phyloP scores from a whole-genome alignment of 2,113 vertebrate genomes.

The Bostrychus sinensis region DNA sequence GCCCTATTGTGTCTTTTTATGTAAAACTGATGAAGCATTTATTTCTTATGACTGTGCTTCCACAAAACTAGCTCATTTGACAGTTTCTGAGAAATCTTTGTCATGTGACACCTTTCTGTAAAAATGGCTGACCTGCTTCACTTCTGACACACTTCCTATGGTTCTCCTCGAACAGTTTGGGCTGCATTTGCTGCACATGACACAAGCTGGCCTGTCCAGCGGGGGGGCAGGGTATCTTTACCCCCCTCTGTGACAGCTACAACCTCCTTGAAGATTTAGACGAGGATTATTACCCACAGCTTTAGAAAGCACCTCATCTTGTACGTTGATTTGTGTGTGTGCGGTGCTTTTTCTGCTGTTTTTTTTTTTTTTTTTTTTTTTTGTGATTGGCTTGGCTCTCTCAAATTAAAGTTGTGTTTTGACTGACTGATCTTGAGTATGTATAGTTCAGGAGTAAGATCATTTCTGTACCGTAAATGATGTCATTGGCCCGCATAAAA shows the following conservation, averaged over 20 bases:
- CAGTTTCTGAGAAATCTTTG: conserved; percentile 60
- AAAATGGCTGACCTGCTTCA: conserved; percentile 1
- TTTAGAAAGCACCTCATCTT: conserved; percentile 50
- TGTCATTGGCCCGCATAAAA: background rate
- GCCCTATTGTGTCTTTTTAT: background rate
- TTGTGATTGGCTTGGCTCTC: conserved; percentile 43
- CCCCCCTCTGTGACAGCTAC: conserved; percentile 55
- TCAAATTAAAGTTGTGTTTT: conserved; percentile 54
- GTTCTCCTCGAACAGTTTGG: conserved; percentile 76
- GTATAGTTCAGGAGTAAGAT: conserved; percentile 28
- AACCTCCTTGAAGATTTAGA: conserved; percentile 53
- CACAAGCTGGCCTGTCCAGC: conserved; percentile 64
- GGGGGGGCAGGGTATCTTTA: conserved; percentile 47
- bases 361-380: conserved; percentile 20
- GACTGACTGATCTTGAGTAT: conserved; percentile 52
- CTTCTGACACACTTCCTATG: conserved; percentile 61
- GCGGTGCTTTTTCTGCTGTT: conserved; percentile 31
- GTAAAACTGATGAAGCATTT: conserved; percentile 30
- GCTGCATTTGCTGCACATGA: conserved; percentile 85
- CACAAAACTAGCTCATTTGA: background rate
- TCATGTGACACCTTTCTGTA: conserved; percentile 61
- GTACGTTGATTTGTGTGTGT: conserved; percentile 44
- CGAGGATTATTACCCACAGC: conserved; percentile 59
- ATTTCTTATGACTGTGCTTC: conserved; percentile 42
- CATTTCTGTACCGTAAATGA: conserved; percentile 1